Base-by-base conservation (phyloP, 2,888 invertebrate species). In the Synanthedon formicaeformis region DNA sequence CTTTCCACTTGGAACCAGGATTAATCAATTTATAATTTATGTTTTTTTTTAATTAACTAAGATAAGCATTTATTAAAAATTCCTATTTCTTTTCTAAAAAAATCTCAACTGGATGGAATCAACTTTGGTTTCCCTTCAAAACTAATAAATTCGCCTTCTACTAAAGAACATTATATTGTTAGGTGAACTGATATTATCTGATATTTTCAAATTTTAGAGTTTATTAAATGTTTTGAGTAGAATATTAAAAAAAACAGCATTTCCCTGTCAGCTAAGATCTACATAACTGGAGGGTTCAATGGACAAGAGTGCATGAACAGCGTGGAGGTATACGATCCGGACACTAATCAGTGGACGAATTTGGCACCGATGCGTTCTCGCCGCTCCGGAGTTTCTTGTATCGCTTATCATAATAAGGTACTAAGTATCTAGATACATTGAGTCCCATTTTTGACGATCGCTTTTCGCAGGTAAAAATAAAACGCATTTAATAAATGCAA, bases 311-410 rank as follows among this genome's bases (percentile, higher is more conserved):
- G 96, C 69, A 92, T 95, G 89, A 94, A 93, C 75, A 92, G 94
- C 18, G 94, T 93, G 2, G 96, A 96, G 72, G 89, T 93, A 52
- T 96, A 93, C 75, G 93, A 94, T 64, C 93, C 94, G 0, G 90
- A 90, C 55, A 88, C 90, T 5, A 94, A 96, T 78, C 93, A 94
- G 69, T 96, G 96, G 96, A 92, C 93, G 0, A 84, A 93, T 63
- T 91, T 97, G 56, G 91, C 93, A 54, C 89, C 94, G 60, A 74
- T 94, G 97, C 90, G 95, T 66, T 95, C 92, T 27, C 89, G 94
- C 11, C 90, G 97, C 50, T 96, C 96, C n/a, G 97, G 97, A 1
- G 95, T 96, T 14, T 95, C 96, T 0, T 95, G 96, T 73, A 94
- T 96, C 55, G 91, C 96, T 10, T 96, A 96, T 81, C 94, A 94